Evolutionary conservation across 1,140 invertebrate species (phyloP), one percentile per base, ranked within the genome.

Genomic region (Brachionus paranguensis): DNA sequence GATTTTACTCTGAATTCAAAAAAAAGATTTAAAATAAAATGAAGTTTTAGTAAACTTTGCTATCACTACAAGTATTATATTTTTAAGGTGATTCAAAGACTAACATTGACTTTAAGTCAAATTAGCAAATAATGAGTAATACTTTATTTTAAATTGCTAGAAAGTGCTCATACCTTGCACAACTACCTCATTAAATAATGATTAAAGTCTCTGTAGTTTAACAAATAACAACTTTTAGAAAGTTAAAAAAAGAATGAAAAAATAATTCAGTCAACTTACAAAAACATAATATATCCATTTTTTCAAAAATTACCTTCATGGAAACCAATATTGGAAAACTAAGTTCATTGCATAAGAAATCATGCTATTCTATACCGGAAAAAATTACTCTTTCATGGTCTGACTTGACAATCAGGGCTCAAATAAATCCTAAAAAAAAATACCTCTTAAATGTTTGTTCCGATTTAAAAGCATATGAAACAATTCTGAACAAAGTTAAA

Each of bases 401-500:
- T 17, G 14, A 81, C 37, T 47, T 81, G 7, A 64, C 50, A 1
- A 81, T 81, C 8, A 17, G 60, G 24, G 55, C 78, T n/a, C 33
- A 60, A 64, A 64, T 64, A 2, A 17, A 41, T 7, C 10, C 53
- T 20, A 64, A 37, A 41, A 81, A 64, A 64, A 60, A 14, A 60
- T n/a, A 12, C 11, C 12, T 17, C 24, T 27, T 64, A 29, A 81
- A 68, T 2, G 14, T 78, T 78, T 55, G 78, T 12, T 20, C 17
- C 14, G 29, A 64, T 7, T n/a, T 20, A 0, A 64, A 64, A 64
- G 11, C 50, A 5, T 68, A 33, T 24, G 78, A 81, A 17, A 81
- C 78, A 41, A 81, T 81, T 41, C 27, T 81, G 10, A 37, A 60
- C 27, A 10, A 81, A 64, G 53, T 81, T 14, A 81, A 81, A 81